These are phyloP conservation scores for Xanthostigma xanthostigma DNA, from an alignment of 2,888 invertebrate species.

Conservation along the genomic window DNA sequence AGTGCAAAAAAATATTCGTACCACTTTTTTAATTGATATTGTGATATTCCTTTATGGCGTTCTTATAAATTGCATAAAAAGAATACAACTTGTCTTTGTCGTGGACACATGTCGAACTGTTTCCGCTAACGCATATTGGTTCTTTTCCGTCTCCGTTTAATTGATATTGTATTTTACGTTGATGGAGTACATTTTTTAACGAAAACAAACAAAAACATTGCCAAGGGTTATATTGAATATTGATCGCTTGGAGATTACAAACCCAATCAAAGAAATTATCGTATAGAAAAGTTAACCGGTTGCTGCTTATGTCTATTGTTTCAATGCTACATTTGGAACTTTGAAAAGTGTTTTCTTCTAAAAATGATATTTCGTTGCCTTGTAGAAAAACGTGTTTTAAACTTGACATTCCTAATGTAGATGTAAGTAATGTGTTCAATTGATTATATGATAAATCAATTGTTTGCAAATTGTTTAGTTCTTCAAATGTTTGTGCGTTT, in stretches of 20 bases:
- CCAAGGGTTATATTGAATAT: too few relatives aligned
- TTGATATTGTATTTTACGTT: too few relatives aligned
- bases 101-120: not conserved
- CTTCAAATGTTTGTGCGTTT: slow-evolving; percentile 12
- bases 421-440: slow-evolving; percentile 10
- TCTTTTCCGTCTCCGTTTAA: slow-evolving; percentile 8
- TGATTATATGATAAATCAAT: slow-evolving; percentile 16
- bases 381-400: slow-evolving; percentile 11
- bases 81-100: not conserved
- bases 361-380: slow-evolving; percentile 13
- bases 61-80: not conserved
- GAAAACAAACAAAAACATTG: too few relatives aligned
- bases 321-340: not conserved
- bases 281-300: too few relatives aligned
- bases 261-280: too few relatives aligned
- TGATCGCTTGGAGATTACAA: too few relatives aligned
- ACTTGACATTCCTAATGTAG: slow-evolving; percentile 12
- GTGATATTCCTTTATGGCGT: not conserved
- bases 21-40: too few relatives aligned
- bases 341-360: slow-evolving; percentile 10
- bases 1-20: too few relatives aligned
- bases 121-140: slow-evolving; percentile 13
- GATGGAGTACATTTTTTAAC: too few relatives aligned
- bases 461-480: slow-evolving; percentile 9
- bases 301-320: not conserved